Conservation (phyloP, 2,797 vertebrate genomes). For the Harpagifer antarcticus region DNA sequence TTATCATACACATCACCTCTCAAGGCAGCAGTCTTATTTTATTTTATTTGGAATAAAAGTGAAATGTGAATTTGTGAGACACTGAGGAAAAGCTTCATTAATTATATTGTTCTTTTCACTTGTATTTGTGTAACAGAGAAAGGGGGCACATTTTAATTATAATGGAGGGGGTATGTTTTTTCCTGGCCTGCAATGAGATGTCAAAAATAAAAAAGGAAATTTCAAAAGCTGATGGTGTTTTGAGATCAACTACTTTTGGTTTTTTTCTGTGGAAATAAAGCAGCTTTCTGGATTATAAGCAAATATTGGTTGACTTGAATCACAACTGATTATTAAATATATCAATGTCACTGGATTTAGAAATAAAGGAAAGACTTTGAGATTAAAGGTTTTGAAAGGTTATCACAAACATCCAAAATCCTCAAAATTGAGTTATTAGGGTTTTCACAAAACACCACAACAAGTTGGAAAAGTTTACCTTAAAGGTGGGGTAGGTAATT, state of each 20-base stretch:
- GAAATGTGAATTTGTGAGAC: slow-evolving; percentile 54
- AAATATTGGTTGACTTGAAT: slow-evolving; percentile 27
- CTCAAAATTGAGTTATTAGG: neutral
- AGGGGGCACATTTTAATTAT: slow-evolving; percentile 58
- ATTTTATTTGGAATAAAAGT: slow-evolving; percentile 32
- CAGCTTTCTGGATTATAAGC: slow-evolving; percentile 53
- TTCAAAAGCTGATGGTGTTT: slow-evolving; percentile 66
- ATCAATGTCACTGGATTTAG: neutral
- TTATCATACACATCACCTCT: slow-evolving; percentile 50
- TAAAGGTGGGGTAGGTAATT: no score
- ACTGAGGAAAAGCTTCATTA: slow-evolving; percentile 44
- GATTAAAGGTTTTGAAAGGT: neutral
- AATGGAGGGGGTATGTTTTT: slow-evolving; percentile 53
- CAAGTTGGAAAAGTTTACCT: no score
- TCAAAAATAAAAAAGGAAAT: slow-evolving; percentile 70
- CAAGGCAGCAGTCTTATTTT: slow-evolving; percentile 30
- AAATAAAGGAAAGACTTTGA: neutral
- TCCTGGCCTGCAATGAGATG: slow-evolving; percentile 73
- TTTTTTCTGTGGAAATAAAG: slow-evolving; percentile 61
- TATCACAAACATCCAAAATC: slow-evolving; percentile 7
- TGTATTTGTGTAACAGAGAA: slow-evolving; percentile 51
- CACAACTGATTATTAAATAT: neutral
- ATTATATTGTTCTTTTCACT: slow-evolving; percentile 54
- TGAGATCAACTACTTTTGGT: slow-evolving; percentile 59
- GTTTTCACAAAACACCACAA: neutral